Evolutionary conservation across 2,797 vertebrate species (phyloP), one percentile per base, ranked within the genome.

Genomic region (Gouania willdenowi): DNA sequence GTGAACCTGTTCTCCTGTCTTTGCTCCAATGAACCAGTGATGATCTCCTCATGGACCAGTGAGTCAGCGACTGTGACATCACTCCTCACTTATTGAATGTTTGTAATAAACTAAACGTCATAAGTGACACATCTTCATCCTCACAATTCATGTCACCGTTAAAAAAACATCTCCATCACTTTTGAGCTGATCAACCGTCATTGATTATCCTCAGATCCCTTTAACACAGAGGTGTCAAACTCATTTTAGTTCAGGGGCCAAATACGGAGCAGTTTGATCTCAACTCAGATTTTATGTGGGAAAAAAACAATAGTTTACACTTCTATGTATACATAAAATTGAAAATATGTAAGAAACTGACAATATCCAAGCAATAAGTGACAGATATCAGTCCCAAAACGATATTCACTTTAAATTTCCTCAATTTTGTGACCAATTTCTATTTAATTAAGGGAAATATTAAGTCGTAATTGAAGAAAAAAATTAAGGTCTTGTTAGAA

Each of bases 21-120:
- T 46, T 79, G 45, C 83, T 70, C 45, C 15, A 64, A 73, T 15
- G 36, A 67, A 39, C 68, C 82, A 87, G 82, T 87, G 85, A 87
- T 24, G 52, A 54, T 72, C 41, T 63, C 64, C 4, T 10, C 73
- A 61, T 40, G 69, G 45, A 64, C 27, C 77, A 83, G 81, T 86
- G 76, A 87, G 82, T 83, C 84, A 50, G n/a, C 8, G 4, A 47
- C 6, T 10, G 14, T 43, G 8, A 21, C 5, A 3, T n/a, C 19
- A 59, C 19, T 46, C 13, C 43, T 20, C 48, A 25, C 45, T 33
- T 4, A 23, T 25, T 26, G 9, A 4, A 37, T 19, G 13, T 34
- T 43, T 38, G 2, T 66, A 48, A 71, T 12, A 8, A 48, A 63
- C 61, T 75, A 75, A 77, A 12, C 1, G 23, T 29, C 53, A 44